Evolutionary conservation across 2,888 invertebrate genomes (phyloP).

Genomic region (Machimus rusticus): DNA sequence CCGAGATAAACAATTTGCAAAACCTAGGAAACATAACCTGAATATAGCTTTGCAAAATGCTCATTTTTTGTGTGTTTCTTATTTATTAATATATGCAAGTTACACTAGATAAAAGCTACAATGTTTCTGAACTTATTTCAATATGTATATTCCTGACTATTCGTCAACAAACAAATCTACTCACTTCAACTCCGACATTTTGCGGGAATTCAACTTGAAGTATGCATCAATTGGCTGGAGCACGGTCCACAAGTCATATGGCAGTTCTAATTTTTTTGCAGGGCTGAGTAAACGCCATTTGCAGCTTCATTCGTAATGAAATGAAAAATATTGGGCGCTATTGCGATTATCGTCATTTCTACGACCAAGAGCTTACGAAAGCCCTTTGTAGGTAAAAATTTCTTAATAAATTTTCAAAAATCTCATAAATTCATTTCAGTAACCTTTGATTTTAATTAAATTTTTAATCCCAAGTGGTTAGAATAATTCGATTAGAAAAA

Average conservation of each 20-base stretch:
- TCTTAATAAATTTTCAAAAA: no score
- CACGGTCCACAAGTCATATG: background rate
- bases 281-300: background rate
- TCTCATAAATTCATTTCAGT: no score
- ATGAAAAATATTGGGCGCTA: no score
- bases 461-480: no score
- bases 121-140: background rate
- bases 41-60: background rate
- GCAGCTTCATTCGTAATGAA: no score
- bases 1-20: constrained; percentile 11
- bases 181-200: constrained; percentile 49
- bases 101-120: background rate
- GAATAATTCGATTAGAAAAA: no score
- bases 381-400: no score
- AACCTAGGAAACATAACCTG: constrained; percentile 19
- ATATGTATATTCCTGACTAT: background rate
- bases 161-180: constrained; percentile 7
- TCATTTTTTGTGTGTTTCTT: background rate
- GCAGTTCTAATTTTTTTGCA: background rate
- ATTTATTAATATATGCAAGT: background rate
- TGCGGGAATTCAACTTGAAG: constrained; percentile 32
- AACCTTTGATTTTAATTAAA: no score
- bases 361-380: no score
- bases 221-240: background rate
- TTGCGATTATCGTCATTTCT: no score